Percentiles rank a stretch among this genome's conserved stretches.
These are phyloP conservation scores for Varroa destructor DNA, from an alignment of 1,140 invertebrate species.

Conservation along the genomic window DNA sequence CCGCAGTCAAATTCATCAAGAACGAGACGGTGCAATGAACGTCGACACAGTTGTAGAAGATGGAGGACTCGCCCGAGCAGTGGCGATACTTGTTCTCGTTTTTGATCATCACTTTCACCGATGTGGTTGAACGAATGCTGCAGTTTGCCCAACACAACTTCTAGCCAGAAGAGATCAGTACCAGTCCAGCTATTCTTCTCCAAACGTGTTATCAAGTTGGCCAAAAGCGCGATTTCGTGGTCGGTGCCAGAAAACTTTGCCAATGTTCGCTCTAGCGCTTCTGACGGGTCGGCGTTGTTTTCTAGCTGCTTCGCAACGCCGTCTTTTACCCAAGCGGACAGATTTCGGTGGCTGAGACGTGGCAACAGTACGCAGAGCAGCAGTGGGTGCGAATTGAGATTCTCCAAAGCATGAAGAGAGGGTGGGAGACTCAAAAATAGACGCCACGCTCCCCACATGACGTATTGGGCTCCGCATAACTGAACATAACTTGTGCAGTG, in stretches of 20 bases:
- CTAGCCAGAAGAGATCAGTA: constrained; percentile 49
- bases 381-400: constrained; percentile 51
- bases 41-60: neutral
- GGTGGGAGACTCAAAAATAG: constrained; percentile 67
- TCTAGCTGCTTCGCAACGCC: constrained; percentile 12
- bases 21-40: neutral
- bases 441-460: constrained; percentile 71
- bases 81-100: no score
- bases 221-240: constrained; percentile 2
- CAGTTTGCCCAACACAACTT: constrained; percentile 54
- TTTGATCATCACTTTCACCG: constrained; percentile 1
- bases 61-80: constrained; percentile 7
- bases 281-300: neutral
- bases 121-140: constrained; percentile 39
- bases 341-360: constrained; percentile 55
- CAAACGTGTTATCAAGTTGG: neutral
- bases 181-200: neutral
- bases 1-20: constrained; percentile 12
- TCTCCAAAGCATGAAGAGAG: constrained; percentile 68
- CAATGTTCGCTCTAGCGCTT: neutral
- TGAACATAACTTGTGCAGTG: constrained; percentile 46
- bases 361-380: constrained; percentile 62
- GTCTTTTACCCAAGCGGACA: constrained; percentile 52
- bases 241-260: neutral
- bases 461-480: constrained; percentile 73